Base-by-base conservation (phyloP, 1,140 invertebrate species). In the Trichoplusia ni region DNA sequence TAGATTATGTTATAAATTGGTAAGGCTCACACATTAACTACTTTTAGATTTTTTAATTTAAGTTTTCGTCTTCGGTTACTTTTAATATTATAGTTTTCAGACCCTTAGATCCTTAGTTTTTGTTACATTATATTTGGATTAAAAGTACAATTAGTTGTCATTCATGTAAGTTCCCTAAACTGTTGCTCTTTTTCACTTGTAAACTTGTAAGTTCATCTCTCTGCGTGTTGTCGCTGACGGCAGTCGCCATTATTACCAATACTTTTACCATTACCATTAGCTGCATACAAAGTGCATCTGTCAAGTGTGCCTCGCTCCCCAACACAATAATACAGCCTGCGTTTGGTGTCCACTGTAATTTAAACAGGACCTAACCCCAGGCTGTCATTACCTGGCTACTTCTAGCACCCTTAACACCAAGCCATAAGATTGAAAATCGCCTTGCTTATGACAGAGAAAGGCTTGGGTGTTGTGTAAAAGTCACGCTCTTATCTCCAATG, bases 331-430 rank as follows among this genome's bases (percentile, higher is more conserved):
- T 65, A 59, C 18, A 53, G 31, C 31, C 53, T 62, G 51, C 44
- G 23, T 46, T 49, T 21, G 44, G 35, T 49, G 40, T 11, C 27
- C 58, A 8, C 58, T 53, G 35, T 61, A 64, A 71, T 71, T 71
- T 67, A 31, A 60, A 46, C 44, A 58, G 38, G 56, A 63, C 60
- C 53, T 64, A 47, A 59, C 68, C 64, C 11, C 27, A 31, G 59
- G 64, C 64, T 19, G 5, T 53, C 42, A 47, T 71, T 71, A 54
- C 21, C 31, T 21, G 21, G 7, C 14, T 18, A 47, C 21, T 42
- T 19, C 25, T 18, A 11, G 19, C 40, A 47, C 19, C 46, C 51
- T 56, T 56, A 46, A 19, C 5, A 19, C 16, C 42, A 37, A 27
- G 27, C 7, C 25, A 31, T 40, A 63, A 19, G 37, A 60, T 40